Evolutionary conservation across 2,113 vertebrate species (phyloP).

Genomic region (Seriola aureovittata): DNA sequence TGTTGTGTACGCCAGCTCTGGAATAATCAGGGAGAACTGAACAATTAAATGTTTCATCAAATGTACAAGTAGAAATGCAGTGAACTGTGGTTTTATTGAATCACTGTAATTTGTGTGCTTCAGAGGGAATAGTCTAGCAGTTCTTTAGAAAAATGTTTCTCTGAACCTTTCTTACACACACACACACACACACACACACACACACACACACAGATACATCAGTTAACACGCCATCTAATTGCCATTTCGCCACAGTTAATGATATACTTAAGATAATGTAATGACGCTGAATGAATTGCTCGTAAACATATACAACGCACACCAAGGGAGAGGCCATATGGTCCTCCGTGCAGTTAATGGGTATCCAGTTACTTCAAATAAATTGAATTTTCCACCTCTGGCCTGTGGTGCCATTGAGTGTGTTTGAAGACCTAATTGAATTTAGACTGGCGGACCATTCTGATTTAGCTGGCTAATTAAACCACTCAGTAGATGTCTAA

Average conservation of each 20-base stretch:
- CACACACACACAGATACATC: slow-evolving; percentile 26
- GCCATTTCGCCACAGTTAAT: slow-evolving; percentile 73
- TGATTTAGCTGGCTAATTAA: slow-evolving; percentile 74
- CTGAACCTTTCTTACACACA: not conserved
- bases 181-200: slow-evolving; percentile 34
- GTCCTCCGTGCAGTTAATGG: slow-evolving; percentile 64
- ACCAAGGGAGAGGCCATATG: slow-evolving; percentile 64
- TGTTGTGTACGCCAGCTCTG: slow-evolving; percentile 32
- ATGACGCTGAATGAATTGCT: slow-evolving; percentile 77
- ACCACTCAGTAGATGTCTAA: slow-evolving; percentile 58
- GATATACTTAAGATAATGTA: slow-evolving; percentile 80
- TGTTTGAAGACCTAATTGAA: slow-evolving; percentile 81
- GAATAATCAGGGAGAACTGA: slow-evolving; percentile 29
- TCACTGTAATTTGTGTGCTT: slow-evolving; percentile 32
- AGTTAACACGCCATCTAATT: slow-evolving; percentile 71
- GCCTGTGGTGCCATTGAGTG: slow-evolving; percentile 64
- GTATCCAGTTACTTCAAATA: slow-evolving; percentile 80
- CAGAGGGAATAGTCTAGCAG: slow-evolving; percentile 6
- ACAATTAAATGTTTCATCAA: slow-evolving; percentile 47
- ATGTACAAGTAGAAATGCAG: slow-evolving; percentile 41
- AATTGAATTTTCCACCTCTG: slow-evolving; percentile 83
- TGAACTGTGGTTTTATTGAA: slow-evolving; percentile 42
- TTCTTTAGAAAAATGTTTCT: slow-evolving; percentile 10
- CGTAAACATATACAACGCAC: slow-evolving; percentile 77
- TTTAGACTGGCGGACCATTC: slow-evolving; percentile 66